A percentile compares a stretch with the other conserved stretches of the same genome.
Conservation (phyloP, 2,888 invertebrate genomes). For the Luffia ferchaultella region DNA sequence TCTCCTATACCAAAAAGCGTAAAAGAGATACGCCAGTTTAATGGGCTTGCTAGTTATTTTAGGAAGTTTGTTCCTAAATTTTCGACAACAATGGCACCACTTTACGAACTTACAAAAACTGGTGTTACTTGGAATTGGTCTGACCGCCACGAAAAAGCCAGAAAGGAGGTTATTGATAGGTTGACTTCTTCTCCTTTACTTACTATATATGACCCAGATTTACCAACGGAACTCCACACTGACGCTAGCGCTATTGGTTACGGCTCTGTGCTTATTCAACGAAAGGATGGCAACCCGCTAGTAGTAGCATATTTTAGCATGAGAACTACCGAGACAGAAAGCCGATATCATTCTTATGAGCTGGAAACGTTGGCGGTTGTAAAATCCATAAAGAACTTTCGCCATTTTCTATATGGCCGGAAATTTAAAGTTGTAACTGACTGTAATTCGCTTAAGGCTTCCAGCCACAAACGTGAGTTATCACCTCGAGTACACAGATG, state of each 20-base stretch:
- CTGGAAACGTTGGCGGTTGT: conserved; percentile 13
- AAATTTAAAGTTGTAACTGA: conserved; percentile 4
- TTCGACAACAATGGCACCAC: conserved; percentile 1
- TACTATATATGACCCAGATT: conserved; percentile 10
- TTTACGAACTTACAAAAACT: conserved; percentile 4
- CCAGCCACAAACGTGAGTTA: conserved; percentile 3
- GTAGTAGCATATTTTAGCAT: conserved; percentile 9
- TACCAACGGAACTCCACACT: conserved; percentile 13
- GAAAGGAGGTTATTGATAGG: conserved; percentile 6
- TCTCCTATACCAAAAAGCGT: conserved; percentile 5
- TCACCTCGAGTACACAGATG: conserved; percentile 9
- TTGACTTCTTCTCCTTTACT: conserved; percentile 11
- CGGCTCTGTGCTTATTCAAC: conserved; percentile 12
- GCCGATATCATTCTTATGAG: conserved; percentile 11
- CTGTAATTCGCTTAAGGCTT: conserved; percentile 5
- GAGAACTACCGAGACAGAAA: conserved; percentile 9
- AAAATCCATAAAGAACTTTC: conserved; percentile 5
- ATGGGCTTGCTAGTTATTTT: conserved; percentile 8
- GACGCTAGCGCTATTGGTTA: conserved; percentile 15
- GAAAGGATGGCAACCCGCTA: background rate
- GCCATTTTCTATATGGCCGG: conserved; percentile 5
- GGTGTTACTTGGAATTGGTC: conserved; percentile 12
- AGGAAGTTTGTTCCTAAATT: conserved; percentile 8
- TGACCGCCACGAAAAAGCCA: conserved; percentile 6
- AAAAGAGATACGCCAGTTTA: conserved; percentile 6